A percentile compares a stretch with the other conserved stretches of the same genome.
Evolutionary conservation across 1,140 invertebrate genomes (phyloP).

Genomic region (Euborellia annulipes): DNA sequence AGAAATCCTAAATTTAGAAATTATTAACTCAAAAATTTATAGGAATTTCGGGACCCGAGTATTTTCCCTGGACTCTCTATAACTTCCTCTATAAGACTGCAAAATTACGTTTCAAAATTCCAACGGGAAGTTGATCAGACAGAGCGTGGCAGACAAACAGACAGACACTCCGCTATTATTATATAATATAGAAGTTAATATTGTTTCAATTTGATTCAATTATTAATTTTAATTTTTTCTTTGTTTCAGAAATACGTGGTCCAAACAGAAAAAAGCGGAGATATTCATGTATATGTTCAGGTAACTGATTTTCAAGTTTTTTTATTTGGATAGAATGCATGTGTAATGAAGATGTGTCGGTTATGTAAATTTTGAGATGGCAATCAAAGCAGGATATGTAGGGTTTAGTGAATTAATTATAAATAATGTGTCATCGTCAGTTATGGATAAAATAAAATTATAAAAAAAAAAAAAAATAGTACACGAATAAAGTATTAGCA

Average conservation of each 20-base stretch:
- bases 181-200: too few relatives aligned
- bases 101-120: too few relatives aligned
- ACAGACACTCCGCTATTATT: too few relatives aligned
- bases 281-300: conserved; percentile 50
- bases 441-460: conserved; percentile 6
- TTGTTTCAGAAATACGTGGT: conserved; percentile 50
- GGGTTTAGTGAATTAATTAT: background rate
- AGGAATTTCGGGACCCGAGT: too few relatives aligned
- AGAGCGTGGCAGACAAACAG: too few relatives aligned
- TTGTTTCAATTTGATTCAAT: too few relatives aligned
- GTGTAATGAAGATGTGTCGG: background rate
- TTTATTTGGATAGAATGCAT: background rate
- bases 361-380: background rate
- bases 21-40: too few relatives aligned
- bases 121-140: too few relatives aligned
- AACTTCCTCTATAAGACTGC: too few relatives aligned
- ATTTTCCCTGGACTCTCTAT: too few relatives aligned
- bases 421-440: background rate
- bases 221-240: conserved; percentile 13
- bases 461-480: background rate
- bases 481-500: background rate
- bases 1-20: too few relatives aligned
- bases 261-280: conserved; percentile 48
- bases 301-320: conserved; percentile 25
- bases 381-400: background rate